phyloP scores from a whole-genome alignment of 2,888 invertebrate species.

The Apotomis betuletana region DNA sequence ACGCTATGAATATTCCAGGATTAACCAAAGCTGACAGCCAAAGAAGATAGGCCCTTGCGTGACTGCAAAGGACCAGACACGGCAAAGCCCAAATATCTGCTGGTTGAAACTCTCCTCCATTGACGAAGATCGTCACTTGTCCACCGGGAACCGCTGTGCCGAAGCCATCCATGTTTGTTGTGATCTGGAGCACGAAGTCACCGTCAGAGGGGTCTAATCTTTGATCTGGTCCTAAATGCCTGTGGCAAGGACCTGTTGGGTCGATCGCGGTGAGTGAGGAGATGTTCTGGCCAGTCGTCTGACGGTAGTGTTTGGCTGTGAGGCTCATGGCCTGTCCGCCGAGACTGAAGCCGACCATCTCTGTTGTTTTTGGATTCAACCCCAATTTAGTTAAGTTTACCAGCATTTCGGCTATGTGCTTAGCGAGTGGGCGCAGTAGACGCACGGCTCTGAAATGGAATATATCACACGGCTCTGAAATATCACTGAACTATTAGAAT shows the following conservation, averaged over 20 bases:
- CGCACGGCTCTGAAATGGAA: slow-evolving; percentile 63
- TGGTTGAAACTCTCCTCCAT: slow-evolving; percentile 60
- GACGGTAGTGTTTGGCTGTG: slow-evolving; percentile 63
- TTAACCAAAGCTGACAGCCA: slow-evolving; percentile 52
- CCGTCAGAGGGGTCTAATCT: slow-evolving; percentile 66
- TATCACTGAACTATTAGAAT: not conserved
- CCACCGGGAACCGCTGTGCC: slow-evolving; percentile 70
- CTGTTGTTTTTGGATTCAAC: slow-evolving; percentile 61
- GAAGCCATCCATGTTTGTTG: slow-evolving; percentile 67
- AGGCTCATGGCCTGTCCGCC: slow-evolving; percentile 69
- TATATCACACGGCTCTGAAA: slow-evolving; percentile 66
- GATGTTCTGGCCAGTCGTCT: slow-evolving; percentile 60
- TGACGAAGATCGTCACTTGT: slow-evolving; percentile 70
- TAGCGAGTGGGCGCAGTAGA: slow-evolving; percentile 59
- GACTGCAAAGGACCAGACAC: slow-evolving; percentile 52
- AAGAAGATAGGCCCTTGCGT: slow-evolving; percentile 46
- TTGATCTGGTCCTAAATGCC: slow-evolving; percentile 61
- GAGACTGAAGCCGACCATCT: slow-evolving; percentile 66
- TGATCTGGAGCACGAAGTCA: slow-evolving; percentile 65
- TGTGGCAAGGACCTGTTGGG: slow-evolving; percentile 71
- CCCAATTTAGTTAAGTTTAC: slow-evolving; percentile 57
- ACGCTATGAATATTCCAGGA: slow-evolving; percentile 50
- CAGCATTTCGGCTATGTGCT: slow-evolving; percentile 64
- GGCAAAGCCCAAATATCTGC: slow-evolving; percentile 49
- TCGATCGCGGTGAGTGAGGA: slow-evolving; percentile 64